These are phyloP conservation scores for Columba guinea DNA, from an alignment of 2,797 vertebrate species.

Conservation along the genomic window DNA sequence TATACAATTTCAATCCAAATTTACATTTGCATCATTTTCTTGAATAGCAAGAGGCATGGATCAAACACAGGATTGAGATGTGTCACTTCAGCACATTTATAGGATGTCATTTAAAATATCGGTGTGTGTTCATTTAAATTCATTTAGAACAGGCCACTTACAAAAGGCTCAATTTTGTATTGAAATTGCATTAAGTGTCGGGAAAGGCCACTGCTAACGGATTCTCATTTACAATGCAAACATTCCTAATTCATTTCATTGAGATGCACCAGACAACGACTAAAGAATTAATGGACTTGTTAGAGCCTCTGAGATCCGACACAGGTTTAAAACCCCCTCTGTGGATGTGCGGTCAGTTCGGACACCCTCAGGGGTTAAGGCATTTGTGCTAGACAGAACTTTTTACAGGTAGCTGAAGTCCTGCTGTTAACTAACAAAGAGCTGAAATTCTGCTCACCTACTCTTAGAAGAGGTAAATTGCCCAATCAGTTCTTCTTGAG, in stretches of 20 bases:
- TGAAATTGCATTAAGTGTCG: not conserved
- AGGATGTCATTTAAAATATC: conserved; percentile 1
- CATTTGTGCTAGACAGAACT: conserved; percentile 16
- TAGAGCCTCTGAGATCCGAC: not conserved
- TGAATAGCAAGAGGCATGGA: conserved; percentile 49
- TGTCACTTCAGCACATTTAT: conserved; percentile 7
- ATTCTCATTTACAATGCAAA: not conserved
- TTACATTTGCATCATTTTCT: conserved; percentile 70
- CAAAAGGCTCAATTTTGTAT: conserved; percentile 17
- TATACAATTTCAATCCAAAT: conserved; percentile 77
- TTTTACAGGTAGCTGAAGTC: not conserved
- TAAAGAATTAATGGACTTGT: not conserved
- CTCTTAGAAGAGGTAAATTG: not conserved
- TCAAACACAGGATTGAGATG: conserved; percentile 60
- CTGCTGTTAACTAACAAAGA: not conserved
- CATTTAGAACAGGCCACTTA: conserved; percentile 16
- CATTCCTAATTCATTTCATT: not conserved
- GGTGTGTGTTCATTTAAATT: not conserved
- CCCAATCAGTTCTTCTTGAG: not conserved
- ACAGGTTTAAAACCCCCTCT: not conserved
- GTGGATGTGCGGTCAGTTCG: not conserved
- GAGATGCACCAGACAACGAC: not conserved
- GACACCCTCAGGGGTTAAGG: conserved; percentile 44
- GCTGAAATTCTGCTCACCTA: not conserved
- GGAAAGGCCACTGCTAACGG: not conserved